Conservation (phyloP, 53 echinoderm and acorn worm species). For the Hippasteria phrygiana region DNA sequence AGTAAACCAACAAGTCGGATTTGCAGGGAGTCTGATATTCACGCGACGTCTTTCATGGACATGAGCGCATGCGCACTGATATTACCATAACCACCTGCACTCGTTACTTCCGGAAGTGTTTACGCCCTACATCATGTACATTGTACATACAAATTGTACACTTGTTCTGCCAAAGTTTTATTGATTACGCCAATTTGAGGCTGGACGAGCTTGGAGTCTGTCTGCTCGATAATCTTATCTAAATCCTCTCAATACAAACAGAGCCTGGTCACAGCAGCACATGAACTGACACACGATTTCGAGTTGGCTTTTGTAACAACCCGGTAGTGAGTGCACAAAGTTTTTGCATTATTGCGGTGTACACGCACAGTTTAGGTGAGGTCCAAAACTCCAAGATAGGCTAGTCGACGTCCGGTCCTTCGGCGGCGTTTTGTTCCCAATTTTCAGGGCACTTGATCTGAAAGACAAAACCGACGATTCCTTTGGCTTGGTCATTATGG, state of each 20-base stretch:
- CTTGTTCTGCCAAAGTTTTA: too few relatives aligned
- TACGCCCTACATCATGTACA: neutral
- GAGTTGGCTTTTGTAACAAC: neutral
- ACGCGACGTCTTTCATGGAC: too few relatives aligned
- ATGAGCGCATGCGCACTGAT: constrained; percentile 5
- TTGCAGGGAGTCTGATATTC: too few relatives aligned
- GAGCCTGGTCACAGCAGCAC: neutral
- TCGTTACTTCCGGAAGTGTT: neutral
- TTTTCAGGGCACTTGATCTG: neutral
- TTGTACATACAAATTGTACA: neutral
- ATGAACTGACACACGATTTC: neutral
- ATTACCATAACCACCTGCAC: constrained; percentile 3
- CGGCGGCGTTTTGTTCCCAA: neutral
- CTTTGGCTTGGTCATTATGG: neutral
- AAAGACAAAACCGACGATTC: neutral
- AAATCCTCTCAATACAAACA: neutral
- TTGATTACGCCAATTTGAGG: neutral
- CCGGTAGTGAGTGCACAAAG: too few relatives aligned
- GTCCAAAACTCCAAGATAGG: too few relatives aligned
- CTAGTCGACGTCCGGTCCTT: neutral
- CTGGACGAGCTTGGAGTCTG: neutral
- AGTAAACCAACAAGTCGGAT: too few relatives aligned
- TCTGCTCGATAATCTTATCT: neutral
- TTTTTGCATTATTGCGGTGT: neutral
- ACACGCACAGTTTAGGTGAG: neutral